These are phyloP conservation scores for Epinotia brunnichana DNA, from an alignment of 2,888 invertebrate genomes.

Conservation along the genomic window DNA sequence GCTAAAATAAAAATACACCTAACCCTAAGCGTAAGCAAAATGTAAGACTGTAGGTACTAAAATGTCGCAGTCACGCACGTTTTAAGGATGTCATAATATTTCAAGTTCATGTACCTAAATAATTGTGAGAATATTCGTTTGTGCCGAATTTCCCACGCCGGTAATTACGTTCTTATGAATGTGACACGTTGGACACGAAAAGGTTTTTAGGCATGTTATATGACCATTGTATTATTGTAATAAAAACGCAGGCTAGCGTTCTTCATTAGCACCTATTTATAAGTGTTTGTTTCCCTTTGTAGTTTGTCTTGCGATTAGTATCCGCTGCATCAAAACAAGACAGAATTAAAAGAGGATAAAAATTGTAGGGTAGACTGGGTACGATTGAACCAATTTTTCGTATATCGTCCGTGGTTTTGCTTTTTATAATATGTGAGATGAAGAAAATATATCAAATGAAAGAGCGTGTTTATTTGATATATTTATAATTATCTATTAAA, in stretches of 20 bases:
- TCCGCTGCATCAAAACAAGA: no score
- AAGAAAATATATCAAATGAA: no score
- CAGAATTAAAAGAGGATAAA: no score
- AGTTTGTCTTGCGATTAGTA: not conserved
- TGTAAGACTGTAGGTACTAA: slow-evolving; percentile 9
- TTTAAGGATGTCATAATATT: slow-evolving; percentile 35
- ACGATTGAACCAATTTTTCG: no score
- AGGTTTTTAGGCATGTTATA: slow-evolving; percentile 33
- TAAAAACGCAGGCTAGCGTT: not conserved
- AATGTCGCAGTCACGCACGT: slow-evolving; percentile 24
- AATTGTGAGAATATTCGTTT: slow-evolving; percentile 38
- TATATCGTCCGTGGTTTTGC: no score
- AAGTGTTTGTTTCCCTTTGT: slow-evolving; percentile 1
- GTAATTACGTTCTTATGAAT: slow-evolving; percentile 33
- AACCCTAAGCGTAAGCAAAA: not conserved
- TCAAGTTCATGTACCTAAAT: slow-evolving; percentile 43
- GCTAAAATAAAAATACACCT: not conserved
- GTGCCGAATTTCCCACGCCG: slow-evolving; percentile 31
- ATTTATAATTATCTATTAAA: no score
- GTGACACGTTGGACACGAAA: slow-evolving; percentile 31
- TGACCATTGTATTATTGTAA: slow-evolving; percentile 29
- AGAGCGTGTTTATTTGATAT: no score
- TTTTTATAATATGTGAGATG: no score
- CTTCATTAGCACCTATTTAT: not conserved
- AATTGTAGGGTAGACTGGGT: not conserved